Base-by-base conservation (phyloP, 2,797 vertebrate species). In the Lemur catta region DNA sequence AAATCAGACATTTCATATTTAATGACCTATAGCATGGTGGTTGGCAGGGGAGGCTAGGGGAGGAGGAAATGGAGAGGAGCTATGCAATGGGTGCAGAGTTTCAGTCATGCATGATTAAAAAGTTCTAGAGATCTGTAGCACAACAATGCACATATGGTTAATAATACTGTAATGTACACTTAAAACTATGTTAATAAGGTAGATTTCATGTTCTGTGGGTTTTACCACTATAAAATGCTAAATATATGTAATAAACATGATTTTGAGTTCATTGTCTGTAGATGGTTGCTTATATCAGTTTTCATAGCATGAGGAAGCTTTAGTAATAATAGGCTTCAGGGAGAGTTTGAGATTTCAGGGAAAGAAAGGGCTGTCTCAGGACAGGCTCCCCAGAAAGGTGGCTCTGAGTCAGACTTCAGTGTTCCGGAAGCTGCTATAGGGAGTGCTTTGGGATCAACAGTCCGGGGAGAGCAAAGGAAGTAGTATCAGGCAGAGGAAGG, bases 221-320 rank as follows among this genome's bases (percentile, higher is more conserved):
- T 86, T 50, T 55, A 50, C 3, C 28, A 69, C 33, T 69, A 52
- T 80, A 17, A 13, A 67, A 13, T 43, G 15, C 12, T 75, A 79
- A 69, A 86, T 78, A 55, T 26, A 33, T 63, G 33, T 35, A 92
- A 61, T 14, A 46, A 59, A 75, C 69, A 46, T 41, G 33, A 88
- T 41, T 72, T 84, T 11, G 18, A 86, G 26, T 69, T 79, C 22
- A 15, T 59, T 71, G 46, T 92, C 63, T 95, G 6, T 48, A 48
- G 35, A 5, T 4, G 14, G 4, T 50, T 55, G n/a, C 75, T 75
- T 38, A 18, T 26, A 4, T 46, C 72, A 43, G 46, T 88, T 89
- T 76, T 43, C 24, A 8, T 33, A 33, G 30, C 7, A 1, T 52
- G 3, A 79, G 15, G 28, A 18, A 82, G 35, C 5, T 10, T 92